Evolutionary conservation across 64 coral and sea anemone genomes (phyloP), one percentile per base, ranked within the genome.

Genomic region (Porites australiensis): DNA sequence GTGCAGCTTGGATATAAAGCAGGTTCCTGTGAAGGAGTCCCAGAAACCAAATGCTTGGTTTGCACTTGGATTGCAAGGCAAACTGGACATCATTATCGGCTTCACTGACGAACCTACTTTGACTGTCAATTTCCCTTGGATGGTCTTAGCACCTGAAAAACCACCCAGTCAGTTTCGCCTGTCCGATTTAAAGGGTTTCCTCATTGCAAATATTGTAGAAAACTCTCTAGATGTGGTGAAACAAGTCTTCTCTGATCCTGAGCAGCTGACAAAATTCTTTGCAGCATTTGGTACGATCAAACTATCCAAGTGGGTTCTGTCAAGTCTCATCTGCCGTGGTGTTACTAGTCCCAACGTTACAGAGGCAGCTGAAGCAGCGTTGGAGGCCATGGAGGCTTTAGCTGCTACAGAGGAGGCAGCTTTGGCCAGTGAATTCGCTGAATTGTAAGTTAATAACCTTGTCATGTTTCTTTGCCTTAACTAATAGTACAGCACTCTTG

Each of bases 221-320:
- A 81, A 57, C 2, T 81, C 78, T 2, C 52, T 81, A 2, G 13
- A 59, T 2, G 7, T 81, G 23, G 78, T 53, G 3, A n/a, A 59
- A 15, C 78, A 81, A 16, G 15, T 81, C 19, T 81, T 81, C 8
- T n/a, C 51, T 27, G 51, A 81, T 19, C 78, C 52, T 8, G 59
- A 81, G 59, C 78, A 81, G 53, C 53, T 81, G 16, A 81, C 78
- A 3, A 81, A 81, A 53, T 81, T 81, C 43, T 54, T 81, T 16
- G 78, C 78, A 81, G 78, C 78, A 3, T n/a, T 81, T 81, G 78
- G 78, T 37, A 19, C 51, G 3, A 81, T 81, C 48, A 81, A 81
- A 58, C 78, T 81, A 48, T 81, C 78, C 57, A 21, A 53, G 23
- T 54, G 19, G 52, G 23, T 81, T 20, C 51, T 81, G 20, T 81